Evolutionary conservation across 2,888 invertebrate genomes (phyloP).

Genomic region (Mycalesis mineus): DNA sequence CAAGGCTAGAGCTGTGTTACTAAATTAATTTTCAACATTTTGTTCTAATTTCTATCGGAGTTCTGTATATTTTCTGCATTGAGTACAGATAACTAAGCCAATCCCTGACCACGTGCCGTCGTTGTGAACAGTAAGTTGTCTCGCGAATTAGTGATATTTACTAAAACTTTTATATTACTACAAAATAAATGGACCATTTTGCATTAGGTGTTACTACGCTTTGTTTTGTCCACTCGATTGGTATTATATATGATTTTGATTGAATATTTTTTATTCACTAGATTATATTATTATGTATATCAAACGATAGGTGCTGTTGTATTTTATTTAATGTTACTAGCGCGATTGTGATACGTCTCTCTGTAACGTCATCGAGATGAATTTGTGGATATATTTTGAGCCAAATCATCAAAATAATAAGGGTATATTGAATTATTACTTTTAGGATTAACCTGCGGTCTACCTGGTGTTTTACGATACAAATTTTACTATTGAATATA

Average conservation of each 20-base stretch:
- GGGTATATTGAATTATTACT: slow-evolving; percentile 73
- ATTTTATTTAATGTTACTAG: slow-evolving; percentile 68
- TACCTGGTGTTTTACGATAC: slow-evolving; percentile 69
- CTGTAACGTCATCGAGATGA: slow-evolving; percentile 62
- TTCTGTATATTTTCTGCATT: neutral
- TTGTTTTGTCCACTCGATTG: slow-evolving; percentile 51
- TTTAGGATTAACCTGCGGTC: slow-evolving; percentile 66
- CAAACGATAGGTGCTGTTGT: slow-evolving; percentile 73
- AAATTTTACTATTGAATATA: slow-evolving; percentile 68
- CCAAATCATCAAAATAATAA: slow-evolving; percentile 74
- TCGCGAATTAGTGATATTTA: slow-evolving; percentile 58
- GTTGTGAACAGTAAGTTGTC: slow-evolving; percentile 66
- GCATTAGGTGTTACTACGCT: slow-evolving; percentile 63
- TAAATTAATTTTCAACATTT: neutral
- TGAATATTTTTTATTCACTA: slow-evolving; percentile 59
- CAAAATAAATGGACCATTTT: slow-evolving; percentile 58
- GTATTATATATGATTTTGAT: slow-evolving; percentile 61
- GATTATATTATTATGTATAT: slow-evolving; percentile 61
- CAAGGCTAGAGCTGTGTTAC: too few species aligned
- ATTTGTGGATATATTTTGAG: slow-evolving; percentile 43
- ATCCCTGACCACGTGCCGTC: slow-evolving; percentile 36
- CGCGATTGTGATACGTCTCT: slow-evolving; percentile 67
- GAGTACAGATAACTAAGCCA: slow-evolving; percentile 22
- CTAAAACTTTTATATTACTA: slow-evolving; percentile 42
- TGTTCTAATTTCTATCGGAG: neutral